Percentiles rank a stretch among this genome's conserved stretches.
phyloP scores from a whole-genome alignment of 2,797 vertebrate genomes.

The Pangasius djambal region DNA sequence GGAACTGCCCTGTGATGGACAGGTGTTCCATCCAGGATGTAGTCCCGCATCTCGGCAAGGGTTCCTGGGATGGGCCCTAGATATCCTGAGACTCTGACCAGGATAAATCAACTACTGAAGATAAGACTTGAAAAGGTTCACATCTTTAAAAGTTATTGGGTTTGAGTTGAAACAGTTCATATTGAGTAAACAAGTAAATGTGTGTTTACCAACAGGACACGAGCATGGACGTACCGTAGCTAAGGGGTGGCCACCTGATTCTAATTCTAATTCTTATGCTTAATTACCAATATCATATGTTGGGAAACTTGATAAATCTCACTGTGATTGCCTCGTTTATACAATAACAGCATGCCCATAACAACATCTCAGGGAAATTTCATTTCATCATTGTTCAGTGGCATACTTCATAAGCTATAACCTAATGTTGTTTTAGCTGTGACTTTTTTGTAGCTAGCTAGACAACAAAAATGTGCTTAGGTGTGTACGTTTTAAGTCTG shows the following conservation, averaged over 20 bases:
- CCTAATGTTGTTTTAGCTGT: not conserved
- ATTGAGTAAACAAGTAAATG: not conserved
- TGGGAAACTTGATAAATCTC: not conserved
- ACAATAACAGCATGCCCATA: not conserved
- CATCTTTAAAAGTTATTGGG: not conserved
- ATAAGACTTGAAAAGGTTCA: not conserved
- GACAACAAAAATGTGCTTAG: not conserved
- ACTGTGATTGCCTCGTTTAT: not conserved
- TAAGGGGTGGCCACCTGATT: not conserved
- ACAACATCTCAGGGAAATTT: not conserved
- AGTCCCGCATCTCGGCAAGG: not conserved
- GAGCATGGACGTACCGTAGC: not conserved
- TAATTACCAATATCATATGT: not conserved
- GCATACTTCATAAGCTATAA: not conserved
- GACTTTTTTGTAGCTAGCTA: too few species aligned
- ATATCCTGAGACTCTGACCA: not conserved
- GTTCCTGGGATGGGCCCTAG: not conserved
- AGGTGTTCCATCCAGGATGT: too few species aligned
- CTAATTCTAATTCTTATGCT: not conserved
- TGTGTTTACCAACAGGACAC: not conserved
- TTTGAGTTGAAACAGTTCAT: not conserved
- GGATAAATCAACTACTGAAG: not conserved
- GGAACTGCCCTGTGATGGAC: not conserved
- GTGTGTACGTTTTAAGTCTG: not conserved
- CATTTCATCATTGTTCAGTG: not conserved